Base-by-base conservation (phyloP, 2,888 invertebrate genomes). In the Pachycephus smyrnensis region DNA sequence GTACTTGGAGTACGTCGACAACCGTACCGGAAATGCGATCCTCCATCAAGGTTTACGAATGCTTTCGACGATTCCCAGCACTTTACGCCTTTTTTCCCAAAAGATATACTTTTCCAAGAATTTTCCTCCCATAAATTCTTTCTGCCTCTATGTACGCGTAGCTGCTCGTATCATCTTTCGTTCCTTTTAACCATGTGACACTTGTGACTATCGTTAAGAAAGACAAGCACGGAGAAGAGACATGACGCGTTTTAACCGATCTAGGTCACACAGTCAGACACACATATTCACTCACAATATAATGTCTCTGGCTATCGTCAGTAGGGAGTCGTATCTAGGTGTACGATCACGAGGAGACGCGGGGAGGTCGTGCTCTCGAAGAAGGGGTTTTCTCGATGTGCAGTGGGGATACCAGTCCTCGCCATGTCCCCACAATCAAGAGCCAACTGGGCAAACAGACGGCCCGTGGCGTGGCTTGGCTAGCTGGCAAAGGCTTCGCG, bases 1-100 rank as follows among this genome's bases (percentile, higher is more conserved):
- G 83, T 82, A 84, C 82, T 82, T 78, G 86, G 40, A 86, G 83
- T 6, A 86, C 81, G 85, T 83, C 84, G 82, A 82, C 84, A 85
- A 82, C 6, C 82, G 83, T 82, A 81, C 85, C 80, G 83, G 82
- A 84, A 86, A 84, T 80, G 80, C 82, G 80, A 83, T 79, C 82
- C 78, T 80, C 78, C 78, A 76, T 40, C 40, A 40, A 40, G 40
- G 15, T 40, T 40, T 40, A 3, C 40, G 15, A 40, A 40, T 15
- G 6, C 40, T 15, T 40, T 23, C 1, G 4, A 40, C 15, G 40
- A 40, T 40, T 40, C 6, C 40, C 40, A 40, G 40, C 15, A 40
- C 40, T 15, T 37, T 37, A 12, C 40, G 15, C 15, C 35, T 35
- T 15, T 40, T 40, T 40, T 23, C 23, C 23, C 23, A 23, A 55